phyloP scores from a whole-genome alignment of 2,888 invertebrate genomes.

The Lasioglossum lativentre region DNA sequence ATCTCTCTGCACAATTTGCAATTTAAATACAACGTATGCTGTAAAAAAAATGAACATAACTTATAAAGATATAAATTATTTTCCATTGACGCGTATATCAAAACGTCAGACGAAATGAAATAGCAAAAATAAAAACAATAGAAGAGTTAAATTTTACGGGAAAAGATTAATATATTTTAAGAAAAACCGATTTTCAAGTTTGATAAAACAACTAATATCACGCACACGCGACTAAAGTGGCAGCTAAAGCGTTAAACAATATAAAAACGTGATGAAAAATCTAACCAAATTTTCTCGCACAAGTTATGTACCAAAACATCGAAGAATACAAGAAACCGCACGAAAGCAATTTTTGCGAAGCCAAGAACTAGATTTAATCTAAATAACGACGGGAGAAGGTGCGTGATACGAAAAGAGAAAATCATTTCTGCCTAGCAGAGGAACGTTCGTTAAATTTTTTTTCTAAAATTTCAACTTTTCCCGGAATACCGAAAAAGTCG shows the following conservation, averaged over 20 bases:
- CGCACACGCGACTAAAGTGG: neutral
- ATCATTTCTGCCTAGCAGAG: neutral
- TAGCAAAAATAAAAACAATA: no score
- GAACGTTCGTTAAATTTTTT: conserved; percentile 17
- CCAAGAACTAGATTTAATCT: neutral
- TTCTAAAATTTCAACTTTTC: neutral
- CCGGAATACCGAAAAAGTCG: neutral
- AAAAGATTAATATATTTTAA: no score
- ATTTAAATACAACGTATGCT: neutral
- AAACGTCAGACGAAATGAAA: no score
- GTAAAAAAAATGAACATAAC: neutral
- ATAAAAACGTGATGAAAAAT: neutral
- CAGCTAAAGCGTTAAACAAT: neutral
- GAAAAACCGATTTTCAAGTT: no score
- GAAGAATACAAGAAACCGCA: neutral
- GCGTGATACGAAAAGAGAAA: neutral
- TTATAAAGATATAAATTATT: neutral
- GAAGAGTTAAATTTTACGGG: no score
- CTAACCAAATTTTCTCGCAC: neutral
- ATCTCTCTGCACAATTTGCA: neutral
- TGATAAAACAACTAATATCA: neutral
- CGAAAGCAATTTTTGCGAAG: neutral
- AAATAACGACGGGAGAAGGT: neutral
- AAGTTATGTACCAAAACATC: neutral
- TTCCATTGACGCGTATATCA: no score